Percentiles rank a stretch among this genome's conserved stretches.
Evolutionary conservation across 2,888 invertebrate species (phyloP).

Genomic region (Proisotoma minuta): DNA sequence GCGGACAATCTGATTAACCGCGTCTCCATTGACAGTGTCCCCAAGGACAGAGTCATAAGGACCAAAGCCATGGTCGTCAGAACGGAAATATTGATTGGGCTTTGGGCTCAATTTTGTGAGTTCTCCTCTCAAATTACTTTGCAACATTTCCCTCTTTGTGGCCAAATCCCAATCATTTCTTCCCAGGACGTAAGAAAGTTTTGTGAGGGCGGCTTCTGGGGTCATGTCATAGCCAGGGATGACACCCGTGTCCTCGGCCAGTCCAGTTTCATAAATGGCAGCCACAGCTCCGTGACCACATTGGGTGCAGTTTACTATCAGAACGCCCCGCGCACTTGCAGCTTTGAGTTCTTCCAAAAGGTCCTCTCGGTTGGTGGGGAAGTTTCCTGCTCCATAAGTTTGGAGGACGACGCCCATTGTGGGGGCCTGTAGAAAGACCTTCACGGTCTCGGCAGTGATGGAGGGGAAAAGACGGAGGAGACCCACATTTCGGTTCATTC

Average conservation of each 20-base stretch:
- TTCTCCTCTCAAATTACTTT: slow-evolving; percentile 73
- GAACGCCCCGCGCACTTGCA: slow-evolving; percentile 70
- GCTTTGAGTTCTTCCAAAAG: slow-evolving; percentile 65
- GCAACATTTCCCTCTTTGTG: slow-evolving; percentile 71
- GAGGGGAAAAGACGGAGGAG: slow-evolving; percentile 85
- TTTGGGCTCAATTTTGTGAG: slow-evolving; percentile 56
- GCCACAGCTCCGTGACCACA: slow-evolving; percentile 72
- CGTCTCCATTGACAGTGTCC: slow-evolving; percentile 45
- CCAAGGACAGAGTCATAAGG: slow-evolving; percentile 18
- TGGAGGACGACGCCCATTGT: slow-evolving; percentile 80
- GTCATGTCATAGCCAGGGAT: slow-evolving; percentile 84
- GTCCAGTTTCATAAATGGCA: slow-evolving; percentile 76
- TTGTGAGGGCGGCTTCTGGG: slow-evolving; percentile 86
- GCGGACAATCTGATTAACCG: slow-evolving; percentile 56
- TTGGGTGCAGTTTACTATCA: slow-evolving; percentile 89
- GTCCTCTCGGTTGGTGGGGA: slow-evolving; percentile 78
- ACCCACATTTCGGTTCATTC: slow-evolving; percentile 77
- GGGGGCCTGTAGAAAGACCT: slow-evolving; percentile 62
- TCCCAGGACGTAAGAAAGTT: slow-evolving; percentile 81
- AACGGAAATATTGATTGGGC: slow-evolving; percentile 22
- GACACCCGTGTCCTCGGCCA: slow-evolving; percentile 37
- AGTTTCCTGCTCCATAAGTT: slow-evolving; percentile 89
- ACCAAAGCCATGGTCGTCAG: slow-evolving; percentile 6
- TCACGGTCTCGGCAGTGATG: slow-evolving; percentile 69
- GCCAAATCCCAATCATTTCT: slow-evolving; percentile 64